phyloP scores from a whole-genome alignment of 35 echinoderm and acorn worm genomes.

The Nesometra sesokonis region DNA sequence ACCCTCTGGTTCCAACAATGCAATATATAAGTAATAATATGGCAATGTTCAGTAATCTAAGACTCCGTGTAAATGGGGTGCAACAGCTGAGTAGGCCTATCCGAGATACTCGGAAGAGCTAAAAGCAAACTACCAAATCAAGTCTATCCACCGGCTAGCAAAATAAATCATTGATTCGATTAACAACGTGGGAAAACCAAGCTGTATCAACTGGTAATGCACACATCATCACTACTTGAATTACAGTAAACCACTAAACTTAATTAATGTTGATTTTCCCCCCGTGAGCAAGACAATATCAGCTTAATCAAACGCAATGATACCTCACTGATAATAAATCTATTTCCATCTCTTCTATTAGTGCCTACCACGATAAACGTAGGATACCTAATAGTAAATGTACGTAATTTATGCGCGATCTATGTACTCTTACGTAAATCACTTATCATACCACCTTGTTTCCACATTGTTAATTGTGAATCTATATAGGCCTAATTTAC shows the following conservation, averaged over 20 bases:
- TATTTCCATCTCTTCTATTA: background rate
- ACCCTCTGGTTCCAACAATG: too few relatives aligned
- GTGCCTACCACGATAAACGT: too few relatives aligned
- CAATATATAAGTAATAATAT: too few relatives aligned
- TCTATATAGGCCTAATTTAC: too few relatives aligned
- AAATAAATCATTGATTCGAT: background rate
- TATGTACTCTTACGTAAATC: too few relatives aligned
- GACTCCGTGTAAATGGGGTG: background rate
- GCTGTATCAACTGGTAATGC: background rate
- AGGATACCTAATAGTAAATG: too few relatives aligned
- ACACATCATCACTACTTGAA: background rate
- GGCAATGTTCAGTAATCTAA: too few relatives aligned
- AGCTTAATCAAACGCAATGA: background rate
- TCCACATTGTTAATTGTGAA: too few relatives aligned
- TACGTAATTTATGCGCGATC: too few relatives aligned
- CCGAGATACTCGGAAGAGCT: background rate
- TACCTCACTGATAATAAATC: background rate
- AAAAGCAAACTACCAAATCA: background rate
- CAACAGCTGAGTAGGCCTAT: background rate
- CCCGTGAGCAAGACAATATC: background rate
- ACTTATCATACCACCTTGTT: too few relatives aligned
- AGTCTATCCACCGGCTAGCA: background rate
- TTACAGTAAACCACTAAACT: background rate
- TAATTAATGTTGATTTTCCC: background rate
- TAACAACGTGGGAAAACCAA: background rate